Evolutionary conservation across 2,797 vertebrate species (phyloP).

Genomic region (Sebastes elongatus): DNA sequence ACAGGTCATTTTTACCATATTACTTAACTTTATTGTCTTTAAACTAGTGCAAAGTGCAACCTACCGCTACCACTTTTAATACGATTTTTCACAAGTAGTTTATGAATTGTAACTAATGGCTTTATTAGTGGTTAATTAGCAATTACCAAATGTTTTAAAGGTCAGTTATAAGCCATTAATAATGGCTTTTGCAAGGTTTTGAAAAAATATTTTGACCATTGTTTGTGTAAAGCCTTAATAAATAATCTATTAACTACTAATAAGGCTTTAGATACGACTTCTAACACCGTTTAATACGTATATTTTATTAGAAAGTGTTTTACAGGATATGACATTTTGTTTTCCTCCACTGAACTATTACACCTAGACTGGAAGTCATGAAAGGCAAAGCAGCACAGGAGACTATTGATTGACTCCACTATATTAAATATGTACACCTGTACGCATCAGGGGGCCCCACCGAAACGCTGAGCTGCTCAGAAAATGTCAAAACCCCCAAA

Average conservation of each 20-base stretch:
- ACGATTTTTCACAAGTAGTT: not conserved
- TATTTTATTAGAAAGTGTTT: not conserved
- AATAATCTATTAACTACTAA: not conserved
- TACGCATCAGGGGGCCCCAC: slow-evolving; percentile 38
- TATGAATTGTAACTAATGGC: not conserved
- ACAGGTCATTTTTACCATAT: slow-evolving; percentile 84
- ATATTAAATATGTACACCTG: slow-evolving; percentile 65
- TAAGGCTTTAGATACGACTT: not conserved
- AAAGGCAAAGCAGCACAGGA: slow-evolving; percentile 16
- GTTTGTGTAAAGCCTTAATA: not conserved
- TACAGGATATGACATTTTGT: not conserved
- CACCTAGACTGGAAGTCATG: not conserved
- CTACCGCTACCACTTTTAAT: not conserved
- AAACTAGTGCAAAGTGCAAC: not conserved
- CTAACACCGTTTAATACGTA: not conserved
- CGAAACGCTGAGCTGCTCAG: slow-evolving; percentile 34
- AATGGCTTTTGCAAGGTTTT: not conserved
- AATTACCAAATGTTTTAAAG: not conserved
- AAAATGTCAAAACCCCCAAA: slow-evolving; percentile 22
- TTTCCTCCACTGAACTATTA: slow-evolving; percentile 5
- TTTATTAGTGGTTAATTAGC: not conserved
- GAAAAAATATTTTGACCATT: not conserved
- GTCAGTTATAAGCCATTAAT: not conserved
- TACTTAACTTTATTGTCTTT: not conserved
- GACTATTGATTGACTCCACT: slow-evolving; percentile 61